A percentile compares a stretch with the other conserved stretches of the same genome.
Evolutionary conservation across 2,113 vertebrate species (phyloP).

Genomic region (Piprites chloris): DNA sequence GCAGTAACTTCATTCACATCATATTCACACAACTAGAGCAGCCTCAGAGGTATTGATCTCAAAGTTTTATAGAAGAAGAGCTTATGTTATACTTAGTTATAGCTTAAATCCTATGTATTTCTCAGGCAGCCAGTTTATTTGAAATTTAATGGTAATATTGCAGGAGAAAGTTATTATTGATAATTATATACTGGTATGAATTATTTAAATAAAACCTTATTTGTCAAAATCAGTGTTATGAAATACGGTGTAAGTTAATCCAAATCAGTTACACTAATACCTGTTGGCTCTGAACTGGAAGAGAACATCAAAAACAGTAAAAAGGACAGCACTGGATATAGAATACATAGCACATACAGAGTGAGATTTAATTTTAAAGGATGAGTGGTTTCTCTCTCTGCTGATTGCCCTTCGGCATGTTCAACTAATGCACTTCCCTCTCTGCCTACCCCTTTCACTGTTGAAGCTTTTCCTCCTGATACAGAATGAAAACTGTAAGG

Average conservation of each 20-base stretch:
- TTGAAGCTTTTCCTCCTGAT: background rate
- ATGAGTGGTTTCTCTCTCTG: slow-evolving; percentile 3
- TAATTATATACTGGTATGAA: background rate
- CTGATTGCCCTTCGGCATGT: background rate
- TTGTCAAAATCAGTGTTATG: background rate
- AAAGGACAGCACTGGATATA: background rate
- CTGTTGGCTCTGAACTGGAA: background rate
- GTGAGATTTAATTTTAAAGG: background rate
- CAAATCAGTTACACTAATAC: background rate
- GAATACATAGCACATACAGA: background rate
- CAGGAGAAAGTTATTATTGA: background rate
- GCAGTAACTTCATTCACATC: background rate
- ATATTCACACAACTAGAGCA: background rate
- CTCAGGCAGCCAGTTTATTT: background rate
- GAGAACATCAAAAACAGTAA: background rate
- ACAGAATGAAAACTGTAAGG: slow-evolving; percentile 33
- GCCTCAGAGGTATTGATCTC: background rate
- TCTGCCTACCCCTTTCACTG: background rate
- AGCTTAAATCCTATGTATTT: slow-evolving; percentile 5
- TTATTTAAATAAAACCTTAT: background rate
- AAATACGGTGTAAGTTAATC: background rate
- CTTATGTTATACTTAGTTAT: background rate
- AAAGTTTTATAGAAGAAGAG: background rate
- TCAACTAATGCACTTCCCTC: background rate
- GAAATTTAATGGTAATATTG: background rate